These are phyloP conservation scores for Neotoxoptera formosana DNA, from an alignment of 1,140 invertebrate genomes.

Conservation along the genomic window DNA sequence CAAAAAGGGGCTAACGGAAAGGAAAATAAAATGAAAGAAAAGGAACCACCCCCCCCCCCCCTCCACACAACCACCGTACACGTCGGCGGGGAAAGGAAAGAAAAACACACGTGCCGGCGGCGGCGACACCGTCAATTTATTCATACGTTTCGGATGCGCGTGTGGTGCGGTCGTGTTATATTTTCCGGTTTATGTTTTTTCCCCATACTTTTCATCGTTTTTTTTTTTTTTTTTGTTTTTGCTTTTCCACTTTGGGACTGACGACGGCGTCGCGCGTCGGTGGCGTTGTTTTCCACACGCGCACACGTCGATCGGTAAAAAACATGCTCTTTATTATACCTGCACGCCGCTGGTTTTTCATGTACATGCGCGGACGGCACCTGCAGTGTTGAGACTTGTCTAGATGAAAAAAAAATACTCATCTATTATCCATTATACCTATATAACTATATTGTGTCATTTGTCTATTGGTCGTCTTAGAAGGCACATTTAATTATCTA, in stretches of 20 bases:
- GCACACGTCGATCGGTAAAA: background rate
- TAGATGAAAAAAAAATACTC: too few relatives aligned
- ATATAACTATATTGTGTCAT: too few relatives aligned
- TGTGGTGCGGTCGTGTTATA: conserved; percentile 27
- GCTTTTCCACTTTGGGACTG: background rate
- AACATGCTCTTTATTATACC: conserved; percentile 17
- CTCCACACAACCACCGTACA: too few relatives aligned
- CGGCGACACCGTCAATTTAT: conserved; percentile 35
- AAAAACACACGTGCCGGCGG: conserved; percentile 31
- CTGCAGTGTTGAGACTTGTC: too few relatives aligned
- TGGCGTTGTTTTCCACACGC: background rate
- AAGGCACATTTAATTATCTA: too few relatives aligned
- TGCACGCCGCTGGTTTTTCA: too few relatives aligned
- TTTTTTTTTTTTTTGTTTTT: background rate
- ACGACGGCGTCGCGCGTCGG: background rate
- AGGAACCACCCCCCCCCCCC: background rate
- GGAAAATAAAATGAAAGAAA: background rate
- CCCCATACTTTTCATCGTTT: background rate
- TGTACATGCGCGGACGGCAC: too few relatives aligned
- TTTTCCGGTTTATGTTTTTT: background rate
- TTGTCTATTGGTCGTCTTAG: too few relatives aligned
- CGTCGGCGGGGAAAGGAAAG: background rate
- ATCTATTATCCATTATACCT: too few relatives aligned
- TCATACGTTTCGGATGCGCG: conserved; percentile 28
- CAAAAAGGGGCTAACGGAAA: background rate